Evolutionary conservation across 2,888 invertebrate species (phyloP), one percentile per base, ranked within the genome.

Genomic region (Rosalia funebris): DNA sequence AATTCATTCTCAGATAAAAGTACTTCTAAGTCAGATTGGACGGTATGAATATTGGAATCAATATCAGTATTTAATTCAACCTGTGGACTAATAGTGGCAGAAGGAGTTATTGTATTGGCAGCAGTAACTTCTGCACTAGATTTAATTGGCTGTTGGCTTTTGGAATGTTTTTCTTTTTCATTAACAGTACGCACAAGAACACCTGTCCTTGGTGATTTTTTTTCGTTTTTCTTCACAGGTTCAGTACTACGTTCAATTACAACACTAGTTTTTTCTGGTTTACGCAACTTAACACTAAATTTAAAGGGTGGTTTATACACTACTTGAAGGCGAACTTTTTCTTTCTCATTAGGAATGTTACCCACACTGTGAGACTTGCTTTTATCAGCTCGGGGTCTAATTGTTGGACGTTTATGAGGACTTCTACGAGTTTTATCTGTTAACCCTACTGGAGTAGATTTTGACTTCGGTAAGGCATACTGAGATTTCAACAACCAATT

Each of bases 281-380:
- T 90, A 60, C 88, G 86, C 64, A 93, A 85, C 77, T 91, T 91
- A 54, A 93, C 86, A 78, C 92, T 92, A 80, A 93, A 93, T 75
- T 92, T 91, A 81, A 93, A 93, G 9, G 93, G 93, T 48, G 93
- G 93, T 77, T 93, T 93, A 79, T 92, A 93, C 17, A 93, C 91
- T 31, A 93, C 93, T 80, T 93, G 93, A 15, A 93, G 82, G 67
- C 91, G 87, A 9, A 93, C 88, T 77, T 91, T 91, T 60, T 86
- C 87, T 59, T 82, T 81, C 62, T 81, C 81, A 39, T 84, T 83
- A n/a, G 87, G 81, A 34, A 91, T 83, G 74, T 90, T 90, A 12
- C 89, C 90, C 62, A 89, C 87, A 72, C 91, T 91, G 63, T 77
- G 79, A 37, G 81, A 78, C 73, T 90, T 89, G 68, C 88, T 89